Evolutionary conservation across 2,797 vertebrate species (phyloP).

Genomic region (Pipistrellus pipistrellus): DNA sequence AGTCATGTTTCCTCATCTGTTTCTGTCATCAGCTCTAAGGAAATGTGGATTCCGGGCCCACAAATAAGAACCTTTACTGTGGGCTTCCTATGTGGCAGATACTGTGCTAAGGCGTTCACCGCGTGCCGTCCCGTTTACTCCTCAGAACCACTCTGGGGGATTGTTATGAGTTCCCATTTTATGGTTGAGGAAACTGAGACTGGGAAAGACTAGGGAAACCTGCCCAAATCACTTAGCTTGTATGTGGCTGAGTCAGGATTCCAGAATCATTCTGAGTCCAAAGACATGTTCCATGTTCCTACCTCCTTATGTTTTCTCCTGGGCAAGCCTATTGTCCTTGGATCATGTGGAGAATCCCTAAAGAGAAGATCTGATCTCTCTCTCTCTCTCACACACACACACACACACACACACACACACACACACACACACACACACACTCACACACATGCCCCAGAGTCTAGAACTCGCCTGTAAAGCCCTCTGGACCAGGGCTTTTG

Average conservation of each 20-base stretch:
- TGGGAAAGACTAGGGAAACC: slow-evolving; percentile 29
- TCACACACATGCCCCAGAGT: background rate
- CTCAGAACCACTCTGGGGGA: background rate
- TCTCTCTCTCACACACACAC: no score
- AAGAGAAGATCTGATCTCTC: background rate
- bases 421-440: background rate
- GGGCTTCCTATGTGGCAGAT: background rate
- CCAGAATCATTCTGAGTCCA: background rate
- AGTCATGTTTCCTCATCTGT: background rate
- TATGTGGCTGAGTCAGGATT: background rate
- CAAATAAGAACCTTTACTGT: background rate
- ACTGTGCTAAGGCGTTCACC: background rate
- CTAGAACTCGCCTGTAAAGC: background rate
- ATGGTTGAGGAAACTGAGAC: background rate
- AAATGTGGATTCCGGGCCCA: background rate
- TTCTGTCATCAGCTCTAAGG: background rate
- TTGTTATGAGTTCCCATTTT: background rate
- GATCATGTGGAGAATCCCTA: background rate
- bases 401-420: background rate
- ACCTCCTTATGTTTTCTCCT: background rate
- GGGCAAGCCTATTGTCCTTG: background rate
- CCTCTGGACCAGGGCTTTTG: no score
- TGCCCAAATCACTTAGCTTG: background rate
- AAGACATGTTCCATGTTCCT: background rate
- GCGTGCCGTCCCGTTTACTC: background rate